Base-by-base conservation (phyloP, 1,140 invertebrate species). In the Odontomachus brunneus region DNA sequence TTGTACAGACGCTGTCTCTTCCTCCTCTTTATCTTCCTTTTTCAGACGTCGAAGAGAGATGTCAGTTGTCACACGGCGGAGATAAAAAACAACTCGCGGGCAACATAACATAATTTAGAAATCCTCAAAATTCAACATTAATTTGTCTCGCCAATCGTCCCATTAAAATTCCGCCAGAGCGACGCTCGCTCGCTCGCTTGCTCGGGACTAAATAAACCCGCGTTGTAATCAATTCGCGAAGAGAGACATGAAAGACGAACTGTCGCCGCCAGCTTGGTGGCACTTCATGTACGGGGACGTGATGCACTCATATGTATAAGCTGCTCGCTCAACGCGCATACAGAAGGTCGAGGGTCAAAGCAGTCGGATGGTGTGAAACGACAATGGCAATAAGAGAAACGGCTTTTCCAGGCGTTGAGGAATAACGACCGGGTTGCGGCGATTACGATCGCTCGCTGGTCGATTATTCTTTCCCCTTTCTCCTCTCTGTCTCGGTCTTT, bases 311-410 rank as follows among this genome's bases (percentile, higher is more conserved):
- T 59, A 76, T 69, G 19, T 22, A 44, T 59, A 55, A 78, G 29
- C 29, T 33, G 65, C 22, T 7, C 24, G 65, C 51, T 44, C 62
- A 65, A 53, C 33, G 53, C 29, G 53, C 29, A 80, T 24, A 65
- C 65, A 80, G 63, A 80, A 80, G 75, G 75, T 80, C 75, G 65
- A 22, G 33, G 75, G 75, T 80, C 75, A 71, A 59, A 80, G 75
- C 59, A 71, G 75, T 80, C 75, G 75, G 57, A 80, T 80, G 65
- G 75, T 80, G 75, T 24, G 65, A 57, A 80, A 80, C 75, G 75
- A 80, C 75, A 80, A 80, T 57, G 75, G 75, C 75, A 80, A 80
- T 80, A 80, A 80, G 75, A 80, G 75, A 80, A 80, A 80, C 51
- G 51, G 66, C 53, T 80, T 80, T 80, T 80, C 75, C 75, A 69